Conservation (phyloP, 2,797 vertebrate genomes). For the Rousettus madagascariensis region DNA sequence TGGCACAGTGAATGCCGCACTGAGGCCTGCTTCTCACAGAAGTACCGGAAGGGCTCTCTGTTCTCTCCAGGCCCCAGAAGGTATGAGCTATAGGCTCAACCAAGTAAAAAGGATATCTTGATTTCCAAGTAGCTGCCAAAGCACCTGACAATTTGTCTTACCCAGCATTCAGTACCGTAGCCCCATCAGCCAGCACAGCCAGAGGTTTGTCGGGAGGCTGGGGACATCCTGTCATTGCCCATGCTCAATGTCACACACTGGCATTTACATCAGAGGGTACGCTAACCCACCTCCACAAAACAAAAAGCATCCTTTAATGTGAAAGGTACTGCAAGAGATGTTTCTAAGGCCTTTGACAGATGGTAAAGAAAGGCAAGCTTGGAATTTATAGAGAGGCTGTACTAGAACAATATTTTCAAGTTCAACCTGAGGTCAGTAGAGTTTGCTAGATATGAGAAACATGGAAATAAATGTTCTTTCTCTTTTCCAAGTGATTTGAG, state of each 20-base stretch:
- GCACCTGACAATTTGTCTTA: not conserved
- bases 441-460: conserved; percentile 77
- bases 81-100: not conserved
- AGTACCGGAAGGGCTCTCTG: not conserved
- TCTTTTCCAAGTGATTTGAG: conserved; percentile 72
- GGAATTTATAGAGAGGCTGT: conserved; percentile 30
- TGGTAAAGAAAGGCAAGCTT: conserved; percentile 58
- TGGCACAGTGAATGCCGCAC: not conserved
- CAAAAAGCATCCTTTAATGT: not conserved
- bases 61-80: not conserved
- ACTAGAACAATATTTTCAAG: conserved; percentile 69
- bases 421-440: conserved; percentile 75
- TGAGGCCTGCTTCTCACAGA: not conserved
- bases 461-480: conserved; percentile 81
- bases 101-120: not conserved
- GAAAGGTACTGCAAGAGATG: not conserved
- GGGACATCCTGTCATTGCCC: rapidly evolving
- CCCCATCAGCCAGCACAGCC: not conserved
- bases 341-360: conserved; percentile 36
- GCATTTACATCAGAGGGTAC: not conserved
- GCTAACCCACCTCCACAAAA: not conserved
- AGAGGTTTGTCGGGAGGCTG: not conserved
- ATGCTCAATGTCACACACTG: not conserved
- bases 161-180: no score
- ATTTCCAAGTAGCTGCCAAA: not conserved